Evolutionary conservation across 2,113 vertebrate genomes (phyloP).

Genomic region (Neopipo cinnamomea): DNA sequence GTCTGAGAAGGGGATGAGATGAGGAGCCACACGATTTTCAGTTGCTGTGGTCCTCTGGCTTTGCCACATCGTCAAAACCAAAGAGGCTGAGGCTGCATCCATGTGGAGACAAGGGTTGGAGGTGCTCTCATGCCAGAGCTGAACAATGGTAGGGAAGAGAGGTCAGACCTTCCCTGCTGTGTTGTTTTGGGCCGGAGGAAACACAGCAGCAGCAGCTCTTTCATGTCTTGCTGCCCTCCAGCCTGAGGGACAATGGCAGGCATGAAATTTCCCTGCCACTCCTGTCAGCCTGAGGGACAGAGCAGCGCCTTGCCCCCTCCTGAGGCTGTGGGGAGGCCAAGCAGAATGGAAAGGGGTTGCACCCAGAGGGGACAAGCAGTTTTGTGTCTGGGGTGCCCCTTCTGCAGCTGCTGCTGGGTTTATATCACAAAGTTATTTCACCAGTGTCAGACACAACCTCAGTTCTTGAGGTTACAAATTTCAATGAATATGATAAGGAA

Average conservation of each 20-base stretch:
- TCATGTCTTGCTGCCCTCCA: neutral
- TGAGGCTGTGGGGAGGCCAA: neutral
- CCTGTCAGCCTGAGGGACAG: neutral
- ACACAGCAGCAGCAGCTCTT: fast-evolving
- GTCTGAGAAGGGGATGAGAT: neutral
- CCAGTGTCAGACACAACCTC: neutral
- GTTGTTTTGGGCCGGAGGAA: neutral
- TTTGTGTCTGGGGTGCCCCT: neutral
- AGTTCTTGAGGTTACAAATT: neutral
- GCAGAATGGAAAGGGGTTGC: neutral
- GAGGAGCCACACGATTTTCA: neutral
- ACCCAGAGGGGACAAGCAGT: neutral
- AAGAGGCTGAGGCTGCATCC: neutral
- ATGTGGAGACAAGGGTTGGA: neutral
- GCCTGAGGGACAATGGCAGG: neutral
- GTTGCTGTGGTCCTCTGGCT: neutral
- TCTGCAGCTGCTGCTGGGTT: neutral
- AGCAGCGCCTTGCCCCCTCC: neutral
- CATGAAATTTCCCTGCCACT: neutral
- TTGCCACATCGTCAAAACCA: neutral
- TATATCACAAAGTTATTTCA: neutral
- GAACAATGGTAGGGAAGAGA: fast-evolving
- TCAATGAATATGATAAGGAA: neutral
- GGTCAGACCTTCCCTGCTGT: neutral
- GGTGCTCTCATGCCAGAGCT: neutral